Evolutionary conservation across 2,888 invertebrate species (phyloP).

Genomic region (Sussaba pulchella): DNA sequence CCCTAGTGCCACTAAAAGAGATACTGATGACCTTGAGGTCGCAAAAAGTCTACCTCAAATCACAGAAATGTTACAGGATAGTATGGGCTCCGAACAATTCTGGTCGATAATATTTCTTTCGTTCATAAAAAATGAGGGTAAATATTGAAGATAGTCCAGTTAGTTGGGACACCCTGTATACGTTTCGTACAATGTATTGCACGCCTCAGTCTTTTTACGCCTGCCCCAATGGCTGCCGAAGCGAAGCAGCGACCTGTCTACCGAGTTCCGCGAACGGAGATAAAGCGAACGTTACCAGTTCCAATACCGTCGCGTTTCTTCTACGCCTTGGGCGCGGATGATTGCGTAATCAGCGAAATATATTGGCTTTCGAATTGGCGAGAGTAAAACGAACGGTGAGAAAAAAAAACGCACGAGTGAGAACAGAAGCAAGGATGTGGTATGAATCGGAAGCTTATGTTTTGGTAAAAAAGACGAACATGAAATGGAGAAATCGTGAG

Average conservation of each 20-base stretch:
- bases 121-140: no score
- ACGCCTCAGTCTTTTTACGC: no score
- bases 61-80: no score
- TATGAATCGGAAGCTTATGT: not conserved
- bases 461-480: not conserved
- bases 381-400: conserved; percentile 16
- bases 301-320: not conserved
- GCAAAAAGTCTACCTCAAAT: no score
- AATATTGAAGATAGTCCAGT: no score
- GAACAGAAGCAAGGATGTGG: conserved; percentile 11
- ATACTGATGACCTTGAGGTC: no score
- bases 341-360: conserved; percentile 67
- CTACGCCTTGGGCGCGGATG: conserved; percentile 34
- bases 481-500: conserved; percentile 50
- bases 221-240: not conserved
- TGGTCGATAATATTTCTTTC: no score
- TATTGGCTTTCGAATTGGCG: conserved; percentile 46
- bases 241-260: not conserved
- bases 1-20: no score
- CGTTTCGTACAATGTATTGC: no score
- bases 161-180: no score
- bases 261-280: not conserved
- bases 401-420: conserved; percentile 28
- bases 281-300: not conserved
- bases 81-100: no score